phyloP scores from a whole-genome alignment of 2,113 vertebrate species.

The Trochalopteron elliotii region DNA sequence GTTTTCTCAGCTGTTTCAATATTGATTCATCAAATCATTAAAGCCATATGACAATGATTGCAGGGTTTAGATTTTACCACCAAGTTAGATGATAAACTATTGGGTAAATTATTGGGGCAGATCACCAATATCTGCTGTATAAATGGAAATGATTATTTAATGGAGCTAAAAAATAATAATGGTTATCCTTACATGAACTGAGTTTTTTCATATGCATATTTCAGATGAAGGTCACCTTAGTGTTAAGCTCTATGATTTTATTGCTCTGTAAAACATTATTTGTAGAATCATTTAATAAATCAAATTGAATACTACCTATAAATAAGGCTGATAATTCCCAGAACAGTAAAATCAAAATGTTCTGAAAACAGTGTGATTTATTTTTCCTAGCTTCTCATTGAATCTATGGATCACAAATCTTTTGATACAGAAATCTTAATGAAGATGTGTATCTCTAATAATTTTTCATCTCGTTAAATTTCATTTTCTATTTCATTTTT shows the following conservation, averaged over 20 bases:
- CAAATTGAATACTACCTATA: constrained; percentile 2
- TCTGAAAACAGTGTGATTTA: constrained; percentile 8
- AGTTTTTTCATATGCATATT: background rate
- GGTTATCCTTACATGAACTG: background rate
- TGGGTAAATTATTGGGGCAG: background rate
- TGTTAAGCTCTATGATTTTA: constrained; percentile 12
- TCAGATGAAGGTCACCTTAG: constrained; percentile 28
- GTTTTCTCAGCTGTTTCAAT: background rate
- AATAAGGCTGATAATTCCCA: constrained; percentile 42
- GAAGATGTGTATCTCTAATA: constrained; percentile 2
- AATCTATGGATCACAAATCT: background rate
- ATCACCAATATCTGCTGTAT: background rate
- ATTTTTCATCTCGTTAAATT: constrained; percentile 3
- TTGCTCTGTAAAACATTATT: constrained; percentile 26
- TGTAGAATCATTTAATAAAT: constrained; percentile 50
- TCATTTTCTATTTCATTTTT: background rate
- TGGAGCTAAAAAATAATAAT: background rate
- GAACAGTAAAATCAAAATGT: constrained; percentile 54
- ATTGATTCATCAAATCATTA: background rate
- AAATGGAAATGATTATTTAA: background rate
- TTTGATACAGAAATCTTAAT: background rate
- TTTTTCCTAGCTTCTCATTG: background rate
- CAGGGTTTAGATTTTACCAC: background rate
- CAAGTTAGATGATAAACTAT: background rate
- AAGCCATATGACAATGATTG: background rate